Evolutionary conservation across 1,140 invertebrate genomes (phyloP).

Genomic region (Cotesia vestalis): DNA sequence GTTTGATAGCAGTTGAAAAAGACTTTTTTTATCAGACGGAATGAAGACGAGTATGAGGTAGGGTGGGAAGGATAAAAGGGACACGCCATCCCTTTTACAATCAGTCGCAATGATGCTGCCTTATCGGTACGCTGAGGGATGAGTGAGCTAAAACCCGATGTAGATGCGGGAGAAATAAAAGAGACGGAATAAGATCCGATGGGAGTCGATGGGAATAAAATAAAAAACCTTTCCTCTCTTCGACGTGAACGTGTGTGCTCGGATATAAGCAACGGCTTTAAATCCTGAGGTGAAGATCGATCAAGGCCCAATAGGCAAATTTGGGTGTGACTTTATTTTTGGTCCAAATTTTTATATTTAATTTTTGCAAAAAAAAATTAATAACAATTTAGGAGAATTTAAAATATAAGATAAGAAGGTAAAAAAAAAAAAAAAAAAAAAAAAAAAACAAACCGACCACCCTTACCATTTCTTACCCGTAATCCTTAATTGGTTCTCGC

Average conservation of each 20-base stretch:
- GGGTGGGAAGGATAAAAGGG: slow-evolving; percentile 25
- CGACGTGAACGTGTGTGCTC: too few relatives aligned
- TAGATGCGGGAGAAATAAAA: slow-evolving; percentile 22
- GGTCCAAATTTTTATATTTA: too few relatives aligned
- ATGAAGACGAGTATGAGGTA: not conserved
- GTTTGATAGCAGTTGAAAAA: slow-evolving; percentile 42
- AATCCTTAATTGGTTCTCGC: slow-evolving; percentile 11
- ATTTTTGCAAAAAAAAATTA: too few relatives aligned
- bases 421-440: too few relatives aligned
- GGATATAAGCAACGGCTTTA: too few relatives aligned
- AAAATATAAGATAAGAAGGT: too few relatives aligned
- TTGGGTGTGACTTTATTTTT: too few relatives aligned
- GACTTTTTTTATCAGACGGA: slow-evolving; percentile 31
- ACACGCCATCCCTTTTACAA: slow-evolving; percentile 46
- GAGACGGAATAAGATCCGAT: not conserved
- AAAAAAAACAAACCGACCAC: not conserved
- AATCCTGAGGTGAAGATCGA: too few relatives aligned
- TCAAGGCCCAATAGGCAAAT: too few relatives aligned
- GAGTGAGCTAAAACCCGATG: not conserved
- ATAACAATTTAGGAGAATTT: too few relatives aligned
- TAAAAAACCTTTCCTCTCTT: too few relatives aligned
- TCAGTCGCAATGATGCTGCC: slow-evolving; percentile 38
- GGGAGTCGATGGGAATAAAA: too few relatives aligned
- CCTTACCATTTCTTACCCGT: not conserved
- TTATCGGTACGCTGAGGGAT: slow-evolving; percentile 22